Conservation (phyloP, 1,140 invertebrate genomes). For the Sesamia nonagrioides region DNA sequence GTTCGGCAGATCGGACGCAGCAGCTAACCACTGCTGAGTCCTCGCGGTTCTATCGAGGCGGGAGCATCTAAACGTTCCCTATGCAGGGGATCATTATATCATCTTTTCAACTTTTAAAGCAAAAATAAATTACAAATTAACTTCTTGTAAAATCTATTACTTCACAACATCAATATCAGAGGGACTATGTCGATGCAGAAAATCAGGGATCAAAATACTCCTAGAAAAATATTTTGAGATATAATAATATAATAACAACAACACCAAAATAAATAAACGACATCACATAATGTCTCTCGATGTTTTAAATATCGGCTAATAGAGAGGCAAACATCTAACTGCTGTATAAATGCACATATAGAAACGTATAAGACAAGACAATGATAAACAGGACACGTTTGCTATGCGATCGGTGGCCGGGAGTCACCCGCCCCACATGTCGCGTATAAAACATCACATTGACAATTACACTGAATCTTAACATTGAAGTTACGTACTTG, state of each 20-base stretch:
- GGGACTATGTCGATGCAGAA: constrained; percentile 83
- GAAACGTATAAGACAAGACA: constrained; percentile 82
- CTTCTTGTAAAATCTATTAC: constrained; percentile 70
- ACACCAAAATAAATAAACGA: constrained; percentile 83
- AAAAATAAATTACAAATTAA: constrained; percentile 71
- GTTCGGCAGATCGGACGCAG: constrained; percentile 73
- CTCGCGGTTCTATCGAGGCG: constrained; percentile 81
- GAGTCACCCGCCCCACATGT: constrained; percentile 54
- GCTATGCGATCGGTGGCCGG: constrained; percentile 66
- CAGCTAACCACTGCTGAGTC: constrained; percentile 75
- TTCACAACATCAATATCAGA: constrained; percentile 84
- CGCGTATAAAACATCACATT: constrained; percentile 77
- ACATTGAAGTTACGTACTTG: constrained; percentile 95
- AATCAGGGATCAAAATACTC: constrained; percentile 80
- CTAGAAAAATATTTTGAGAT: constrained; percentile 74
- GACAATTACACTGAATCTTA: constrained; percentile 81
- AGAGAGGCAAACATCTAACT: constrained; percentile 85
- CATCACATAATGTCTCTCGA: constrained; percentile 80
- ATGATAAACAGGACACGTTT: constrained; percentile 82
- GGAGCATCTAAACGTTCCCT: constrained; percentile 83
- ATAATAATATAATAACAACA: constrained; percentile 77
- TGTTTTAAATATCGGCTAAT: constrained; percentile 79
- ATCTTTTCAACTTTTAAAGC: constrained; percentile 65
- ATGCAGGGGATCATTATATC: constrained; percentile 72
- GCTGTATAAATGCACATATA: constrained; percentile 85